phyloP scores from a whole-genome alignment of 2,797 vertebrate genomes.

The Acanthurus lineatus region DNA sequence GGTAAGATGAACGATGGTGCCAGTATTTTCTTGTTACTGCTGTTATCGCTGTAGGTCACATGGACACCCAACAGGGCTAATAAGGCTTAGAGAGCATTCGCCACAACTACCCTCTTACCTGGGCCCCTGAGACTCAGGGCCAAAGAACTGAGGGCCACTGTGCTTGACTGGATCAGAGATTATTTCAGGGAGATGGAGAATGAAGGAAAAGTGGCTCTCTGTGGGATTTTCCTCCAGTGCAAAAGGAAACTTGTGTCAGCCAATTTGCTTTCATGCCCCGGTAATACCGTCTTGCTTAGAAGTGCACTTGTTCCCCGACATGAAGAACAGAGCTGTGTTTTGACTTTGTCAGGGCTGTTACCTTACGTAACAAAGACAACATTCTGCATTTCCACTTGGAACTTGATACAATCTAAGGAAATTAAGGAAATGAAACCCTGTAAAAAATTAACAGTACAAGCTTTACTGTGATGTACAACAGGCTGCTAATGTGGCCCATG shows the following conservation, averaged over 20 bases:
- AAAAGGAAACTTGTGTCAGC: conserved; percentile 62
- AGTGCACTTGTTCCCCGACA: conserved; percentile 26
- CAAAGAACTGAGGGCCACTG: conserved; percentile 23
- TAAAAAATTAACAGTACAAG: conserved; percentile 12
- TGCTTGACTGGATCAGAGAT: conserved; percentile 57
- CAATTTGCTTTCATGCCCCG: conserved; percentile 61
- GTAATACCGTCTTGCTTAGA: conserved; percentile 65
- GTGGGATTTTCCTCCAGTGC: conserved; percentile 21
- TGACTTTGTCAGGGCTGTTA: conserved; percentile 33
- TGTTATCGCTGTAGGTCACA: conserved; percentile 75
- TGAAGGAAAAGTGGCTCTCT: conserved; percentile 32
- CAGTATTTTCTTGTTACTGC: conserved; percentile 60
- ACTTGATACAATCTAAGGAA: conserved; percentile 6
- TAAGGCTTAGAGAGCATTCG: conserved; percentile 77
- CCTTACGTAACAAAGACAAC: conserved; percentile 34
- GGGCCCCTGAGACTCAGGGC: conserved; percentile 61
- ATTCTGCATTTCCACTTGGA: conserved; percentile 20
- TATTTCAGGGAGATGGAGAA: conserved; percentile 60
- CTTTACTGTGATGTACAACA: neutral
- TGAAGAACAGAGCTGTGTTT: conserved; percentile 40
- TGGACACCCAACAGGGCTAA: conserved; percentile 64
- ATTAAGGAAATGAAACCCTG: conserved; percentile 11
- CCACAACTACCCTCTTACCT: conserved; percentile 72
- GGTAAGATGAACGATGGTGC: conserved; percentile 22
- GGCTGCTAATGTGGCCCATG: neutral